Conservation (phyloP, 1,140 invertebrate species). For the Atta cephalotes region DNA sequence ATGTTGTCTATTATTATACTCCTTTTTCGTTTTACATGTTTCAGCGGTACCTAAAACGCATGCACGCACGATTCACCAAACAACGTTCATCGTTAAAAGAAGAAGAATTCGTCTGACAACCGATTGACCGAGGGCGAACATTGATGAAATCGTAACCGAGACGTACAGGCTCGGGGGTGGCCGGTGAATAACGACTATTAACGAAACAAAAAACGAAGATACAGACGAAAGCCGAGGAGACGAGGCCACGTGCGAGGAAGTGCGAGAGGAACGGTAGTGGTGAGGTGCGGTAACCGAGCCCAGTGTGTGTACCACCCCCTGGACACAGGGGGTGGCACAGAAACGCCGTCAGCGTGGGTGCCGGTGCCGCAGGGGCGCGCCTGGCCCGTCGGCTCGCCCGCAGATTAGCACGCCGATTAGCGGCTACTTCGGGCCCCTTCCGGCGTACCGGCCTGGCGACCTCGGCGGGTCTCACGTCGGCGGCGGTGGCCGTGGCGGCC, state of each 20-base stretch:
- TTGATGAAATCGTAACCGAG: conserved; percentile 28
- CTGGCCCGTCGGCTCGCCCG: conserved; percentile 85
- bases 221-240: conserved; percentile 21
- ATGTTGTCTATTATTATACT: conserved; percentile 10
- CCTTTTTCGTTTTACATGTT: background rate
- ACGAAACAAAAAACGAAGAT: background rate
- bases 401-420: conserved; percentile 83
- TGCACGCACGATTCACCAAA: conserved; percentile 22
- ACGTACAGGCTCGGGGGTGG: background rate
- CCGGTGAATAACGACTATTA: conserved; percentile 40
- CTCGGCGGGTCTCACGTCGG: conserved; percentile 75
- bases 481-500: conserved; percentile 76
- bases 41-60: conserved; percentile 19
- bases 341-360: conserved; percentile 84
- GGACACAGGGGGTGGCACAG: conserved; percentile 83
- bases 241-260: conserved; percentile 47
- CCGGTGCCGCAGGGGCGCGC: conserved; percentile 83
- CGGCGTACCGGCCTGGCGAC: conserved; percentile 80
- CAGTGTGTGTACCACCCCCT: conserved; percentile 82
- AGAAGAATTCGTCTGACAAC: conserved; percentile 32
- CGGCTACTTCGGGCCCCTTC: conserved; percentile 79
- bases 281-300: conserved; percentile 72
- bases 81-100: background rate
- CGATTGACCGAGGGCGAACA: background rate
- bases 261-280: conserved; percentile 55